Conservation (phyloP, 1,140 invertebrate genomes). For the Cydia splendana region DNA sequence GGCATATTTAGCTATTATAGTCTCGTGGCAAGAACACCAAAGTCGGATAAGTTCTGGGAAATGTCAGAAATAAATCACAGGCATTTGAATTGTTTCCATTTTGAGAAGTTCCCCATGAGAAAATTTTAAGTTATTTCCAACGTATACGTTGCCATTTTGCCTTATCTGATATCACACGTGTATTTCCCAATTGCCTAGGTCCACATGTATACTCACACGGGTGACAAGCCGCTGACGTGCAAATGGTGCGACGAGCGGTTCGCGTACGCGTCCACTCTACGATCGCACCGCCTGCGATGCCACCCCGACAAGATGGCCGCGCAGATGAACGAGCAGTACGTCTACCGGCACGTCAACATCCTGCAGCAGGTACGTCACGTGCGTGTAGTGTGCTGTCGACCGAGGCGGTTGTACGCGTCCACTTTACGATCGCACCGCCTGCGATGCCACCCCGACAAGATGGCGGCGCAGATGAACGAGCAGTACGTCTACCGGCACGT, state of each 20-base stretch:
- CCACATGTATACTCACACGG: slow-evolving; percentile 76
- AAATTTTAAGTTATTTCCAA: no score
- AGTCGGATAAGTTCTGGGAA: no score
- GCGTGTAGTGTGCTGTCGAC: not conserved
- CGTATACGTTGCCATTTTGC: not conserved
- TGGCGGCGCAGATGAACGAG: slow-evolving; percentile 47
- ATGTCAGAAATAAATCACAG: no score
- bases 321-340: slow-evolving; percentile 42
- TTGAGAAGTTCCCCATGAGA: no score
- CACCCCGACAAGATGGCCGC: slow-evolving; percentile 71
- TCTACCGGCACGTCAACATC: slow-evolving; percentile 41
- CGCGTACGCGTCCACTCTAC: slow-evolving; percentile 75
- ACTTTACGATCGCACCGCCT: slow-evolving; percentile 74
- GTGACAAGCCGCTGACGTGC: slow-evolving; percentile 76
- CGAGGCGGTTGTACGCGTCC: slow-evolving; percentile 74
- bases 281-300: slow-evolving; percentile 74
- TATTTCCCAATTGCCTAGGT: slow-evolving; percentile 52
- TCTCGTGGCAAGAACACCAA: no score
- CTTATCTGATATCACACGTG: not conserved
- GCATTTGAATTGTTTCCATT: no score
- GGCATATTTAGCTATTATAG: no score
- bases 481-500: slow-evolving; percentile 42
- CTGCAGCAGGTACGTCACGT: slow-evolving; percentile 36
- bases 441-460: slow-evolving; percentile 75
- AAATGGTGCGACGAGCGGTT: slow-evolving; percentile 78